A percentile compares a stretch with the other conserved stretches of the same genome.
Conservation (phyloP, 1,140 invertebrate species). For the Pemphigus obesinymphae region DNA sequence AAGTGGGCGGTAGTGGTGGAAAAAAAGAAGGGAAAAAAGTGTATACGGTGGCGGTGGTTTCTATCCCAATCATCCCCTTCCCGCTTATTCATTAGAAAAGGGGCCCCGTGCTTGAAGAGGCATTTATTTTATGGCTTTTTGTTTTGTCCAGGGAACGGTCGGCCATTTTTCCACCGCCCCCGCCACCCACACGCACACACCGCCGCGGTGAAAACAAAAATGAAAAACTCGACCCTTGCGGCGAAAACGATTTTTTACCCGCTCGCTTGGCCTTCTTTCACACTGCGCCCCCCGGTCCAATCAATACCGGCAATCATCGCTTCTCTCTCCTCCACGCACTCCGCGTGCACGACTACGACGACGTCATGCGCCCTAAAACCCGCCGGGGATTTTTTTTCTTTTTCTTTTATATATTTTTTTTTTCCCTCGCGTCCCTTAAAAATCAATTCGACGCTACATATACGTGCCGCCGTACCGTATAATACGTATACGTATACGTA, state of each 20-base stretch:
- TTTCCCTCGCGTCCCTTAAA: background rate
- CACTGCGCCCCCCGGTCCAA: slow-evolving; percentile 32
- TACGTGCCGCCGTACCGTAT: no score
- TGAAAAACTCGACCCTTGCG: slow-evolving; percentile 40
- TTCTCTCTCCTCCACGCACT: background rate
- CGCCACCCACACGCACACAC: background rate
- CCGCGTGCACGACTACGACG: background rate
- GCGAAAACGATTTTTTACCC: slow-evolving; percentile 41
- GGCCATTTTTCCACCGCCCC: slow-evolving; percentile 30
- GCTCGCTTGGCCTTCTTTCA: slow-evolving; percentile 37
- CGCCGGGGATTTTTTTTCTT: slow-evolving; percentile 12
- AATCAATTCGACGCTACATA: slow-evolving; percentile 10
- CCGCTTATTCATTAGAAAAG: slow-evolving; percentile 38
- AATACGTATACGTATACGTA: no score
- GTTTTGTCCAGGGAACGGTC: slow-evolving; percentile 40
- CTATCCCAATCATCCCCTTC: slow-evolving; percentile 23
- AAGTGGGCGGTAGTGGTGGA: background rate
- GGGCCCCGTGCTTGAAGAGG: slow-evolving; percentile 39
- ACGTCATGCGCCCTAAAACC: slow-evolving; percentile 32
- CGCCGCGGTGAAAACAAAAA: slow-evolving; percentile 36
- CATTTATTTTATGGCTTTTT: slow-evolving; percentile 42
- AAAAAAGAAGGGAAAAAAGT: slow-evolving; percentile 29
- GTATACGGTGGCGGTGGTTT: slow-evolving; percentile 9
- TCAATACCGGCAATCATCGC: slow-evolving; percentile 41
- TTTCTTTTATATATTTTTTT: background rate